Evolutionary conservation across 1,140 invertebrate species (phyloP), one percentile per base, ranked within the genome.

Genomic region (Mamestra configurata): DNA sequence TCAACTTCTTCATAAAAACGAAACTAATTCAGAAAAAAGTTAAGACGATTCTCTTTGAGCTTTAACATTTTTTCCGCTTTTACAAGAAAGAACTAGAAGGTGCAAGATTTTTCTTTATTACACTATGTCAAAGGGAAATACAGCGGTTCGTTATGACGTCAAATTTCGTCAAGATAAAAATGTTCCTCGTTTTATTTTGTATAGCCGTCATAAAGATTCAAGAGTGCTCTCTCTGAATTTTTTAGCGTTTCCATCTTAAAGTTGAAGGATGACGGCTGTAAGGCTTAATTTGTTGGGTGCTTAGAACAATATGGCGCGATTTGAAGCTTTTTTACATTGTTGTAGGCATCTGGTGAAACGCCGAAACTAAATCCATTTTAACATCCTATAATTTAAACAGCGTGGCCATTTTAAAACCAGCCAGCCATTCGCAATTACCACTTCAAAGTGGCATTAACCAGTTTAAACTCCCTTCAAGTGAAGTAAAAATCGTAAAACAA

Each of bases 91-190:
- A 5, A 11, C 6, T 3, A 59, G 35, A 57, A 57, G 22, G 37
- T 57, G 53, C 51, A 15, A 59, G 35, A 57, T 18, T 64, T 59
- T 24, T 57, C 68, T 59, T 43, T 57, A 73, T 40, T 43, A 5
- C 35, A 43, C n/a, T 13, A 11, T 24, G 35, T 59, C 71, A 57
- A 73, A 73, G 35, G 55, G 55, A 59, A 72, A 49, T 49, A 57
- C n/a, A 49, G 5, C 4, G 53, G 20, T 24, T 59, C 37, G 53
- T 73, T 57, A 57, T 59, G 35, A 43, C 15, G 11, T 35, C 5
- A 51, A 71, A 71, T 75, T 24, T 59, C 5, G 24, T 59, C 13
- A 43, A 75, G 55, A 75, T 59, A 53, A 46, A 75, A 43, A 59
- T 59, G 37, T 22, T 13, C 10, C 10, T 49, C 43, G 43, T 49